Evolutionary conservation across 2,797 vertebrate species (phyloP), one percentile per base, ranked within the genome.

Genomic region (Neoniphon sammara): DNA sequence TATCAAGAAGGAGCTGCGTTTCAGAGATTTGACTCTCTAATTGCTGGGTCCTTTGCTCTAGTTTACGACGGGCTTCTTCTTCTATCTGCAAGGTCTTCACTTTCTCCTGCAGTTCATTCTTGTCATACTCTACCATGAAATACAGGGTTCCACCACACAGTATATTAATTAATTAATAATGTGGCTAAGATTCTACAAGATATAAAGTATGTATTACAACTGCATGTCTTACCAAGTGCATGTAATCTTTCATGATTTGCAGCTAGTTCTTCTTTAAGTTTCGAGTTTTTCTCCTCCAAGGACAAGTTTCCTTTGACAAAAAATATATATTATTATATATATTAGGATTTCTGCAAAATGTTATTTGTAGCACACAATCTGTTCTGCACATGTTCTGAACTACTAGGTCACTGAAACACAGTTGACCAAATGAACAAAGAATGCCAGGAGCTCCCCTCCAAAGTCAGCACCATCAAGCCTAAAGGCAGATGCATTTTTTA

Each of bases 161-260:
- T 8, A 66, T 8, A 36, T 70, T 1, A 49, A 7, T 21, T 5
- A 42, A 62, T 62, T 75, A 44, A 7, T 59, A 55, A 66, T 30
- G 34, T 18, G 21, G 5, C 49, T 17, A 66, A 2, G 31, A 31
- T 52, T 50, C 25, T 58, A 23, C 2, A 62, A 68, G 66, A 20
- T 20, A 12, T 36, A n/a, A n/a, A n/a, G n/a, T n/a, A 0, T n/a
- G 36, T 23, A 54, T 5, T 25, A 20, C 25, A 0, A 47, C 2
- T 59, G 12, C 2, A 15, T 20, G 46, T 47, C 94, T 95, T 93
- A 99, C 98, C 96, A 54, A 95, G 66, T 7, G 91, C 90, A 80
- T 92, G 87, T 42, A 94, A 81, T 23, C 83, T 84, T 34, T 87
- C 86, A 77, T 92, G 91, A 62, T 95, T 93, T 0, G 11, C 67